Evolutionary conservation across 2,888 invertebrate genomes (phyloP), one percentile per base, ranked within the genome.

Genomic region (Luffia ferchaultella): DNA sequence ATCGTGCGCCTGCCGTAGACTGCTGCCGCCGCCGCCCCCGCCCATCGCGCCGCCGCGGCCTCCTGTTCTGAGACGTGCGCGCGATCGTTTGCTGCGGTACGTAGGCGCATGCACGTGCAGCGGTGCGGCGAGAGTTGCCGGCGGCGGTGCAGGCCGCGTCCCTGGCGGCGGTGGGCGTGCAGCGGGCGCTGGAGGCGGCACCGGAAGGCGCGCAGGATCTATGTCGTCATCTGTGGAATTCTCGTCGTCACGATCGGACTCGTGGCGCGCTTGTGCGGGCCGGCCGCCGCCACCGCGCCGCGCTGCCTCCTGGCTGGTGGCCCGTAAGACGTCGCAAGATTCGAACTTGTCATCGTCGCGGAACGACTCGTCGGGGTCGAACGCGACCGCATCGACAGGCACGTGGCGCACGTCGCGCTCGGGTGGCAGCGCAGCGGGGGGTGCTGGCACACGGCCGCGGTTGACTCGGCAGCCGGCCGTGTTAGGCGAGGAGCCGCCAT

Each of bases 281-380:
- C 93, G 93, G 59, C 89, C 92, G 47, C 92, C 95, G 50, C 93
- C 94, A 0, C 91, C 92, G 1, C 90, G 93, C 63, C 86, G 95
- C 57, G 92, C 94, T 46, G 92, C 94, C 0, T 93, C 94, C 1
- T 95, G 95, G 95, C 82, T 95, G 54, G 92, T 95, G 19, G 93
- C 95, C n/a, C 85, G 95, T 49, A 96, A 96, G 76, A 93, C 95
- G 0, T 95, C 94, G 12, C 95, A 96, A 71, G 96, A 96, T 69
- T 96, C 96, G 2, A 96, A 94, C 74, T 78, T 96, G 57, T 95
- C 94, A 46, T 94, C 93, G 61, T 95, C 95, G 18, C 86, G 96
- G 49, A 96, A 96, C 75, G 96, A 96, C 73, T 96, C 95, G 15
- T 94, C 94, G 0, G 94, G 94, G 1, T 95, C 95, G 3, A 91